A percentile compares a stretch with the other conserved stretches of the same genome.
Conservation (phyloP, 1,140 invertebrate genomes). For the Drosophila azteca region DNA sequence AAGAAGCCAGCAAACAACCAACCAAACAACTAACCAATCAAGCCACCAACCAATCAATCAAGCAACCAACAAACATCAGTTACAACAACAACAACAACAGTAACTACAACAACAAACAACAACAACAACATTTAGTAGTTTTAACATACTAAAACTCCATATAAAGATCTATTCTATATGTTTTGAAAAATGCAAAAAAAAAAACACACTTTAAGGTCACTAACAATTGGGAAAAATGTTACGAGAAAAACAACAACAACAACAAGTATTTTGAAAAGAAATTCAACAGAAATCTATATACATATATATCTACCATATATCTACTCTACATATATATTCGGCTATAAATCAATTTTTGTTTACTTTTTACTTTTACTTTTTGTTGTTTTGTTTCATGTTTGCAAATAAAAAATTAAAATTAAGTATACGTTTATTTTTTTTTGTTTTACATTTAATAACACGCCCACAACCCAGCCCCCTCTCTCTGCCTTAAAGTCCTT, state of each 20-base stretch:
- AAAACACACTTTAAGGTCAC: constrained; percentile 84
- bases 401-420: constrained; percentile 25
- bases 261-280: constrained; percentile 26
- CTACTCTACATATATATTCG: constrained; percentile 14
- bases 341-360: constrained; percentile 54
- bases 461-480: too few relatives aligned
- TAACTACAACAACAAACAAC: constrained; percentile 32
- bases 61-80: constrained; percentile 10
- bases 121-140: constrained; percentile 19
- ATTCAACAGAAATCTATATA: constrained; percentile 1
- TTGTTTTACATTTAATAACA: too few relatives aligned
- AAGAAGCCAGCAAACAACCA: constrained; percentile 23
- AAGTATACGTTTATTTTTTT: constrained; percentile 10
- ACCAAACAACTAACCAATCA: constrained; percentile 3
- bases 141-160: constrained; percentile 52
- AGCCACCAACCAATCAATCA: constrained; percentile 3
- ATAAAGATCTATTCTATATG: constrained; percentile 36
- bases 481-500: too few relatives aligned
- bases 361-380: constrained; percentile 47
- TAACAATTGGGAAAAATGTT: constrained; percentile 84
- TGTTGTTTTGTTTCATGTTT: constrained; percentile 29
- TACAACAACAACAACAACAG: constrained; percentile 37
- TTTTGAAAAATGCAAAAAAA: neutral
- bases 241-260: constrained; percentile 42
- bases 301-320: too few relatives aligned